phyloP scores from a whole-genome alignment of 2,113 vertebrate species.

The Corvus moneduloides region DNA sequence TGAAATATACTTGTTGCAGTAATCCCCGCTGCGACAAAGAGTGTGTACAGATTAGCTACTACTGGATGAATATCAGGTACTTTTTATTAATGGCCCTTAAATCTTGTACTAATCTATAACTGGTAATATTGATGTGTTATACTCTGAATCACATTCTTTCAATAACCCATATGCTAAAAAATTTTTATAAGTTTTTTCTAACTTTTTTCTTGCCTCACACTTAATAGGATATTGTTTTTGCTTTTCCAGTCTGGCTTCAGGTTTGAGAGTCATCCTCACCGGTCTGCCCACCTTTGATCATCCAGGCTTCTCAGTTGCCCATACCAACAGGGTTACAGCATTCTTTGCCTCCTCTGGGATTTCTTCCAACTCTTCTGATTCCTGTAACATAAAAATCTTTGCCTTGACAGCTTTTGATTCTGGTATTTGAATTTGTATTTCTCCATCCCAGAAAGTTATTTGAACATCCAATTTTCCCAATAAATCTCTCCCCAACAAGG shows the following conservation, averaged over 20 bases:
- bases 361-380: background rate
- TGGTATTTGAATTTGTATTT: background rate
- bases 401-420: background rate
- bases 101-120: too few species aligned
- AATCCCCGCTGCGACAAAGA: too few species aligned
- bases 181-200: background rate
- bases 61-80: too few species aligned
- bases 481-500: background rate
- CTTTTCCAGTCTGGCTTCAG: background rate
- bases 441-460: background rate
- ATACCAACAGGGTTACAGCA: background rate
- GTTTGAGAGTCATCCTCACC: background rate
- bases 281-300: background rate
- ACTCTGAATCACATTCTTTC: too few species aligned
- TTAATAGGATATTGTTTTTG: background rate
- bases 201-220: background rate
- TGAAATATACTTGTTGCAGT: too few species aligned
- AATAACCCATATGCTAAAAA: too few species aligned
- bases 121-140: too few species aligned
- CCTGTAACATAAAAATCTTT: background rate
- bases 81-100: too few species aligned
- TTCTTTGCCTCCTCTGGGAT: background rate
- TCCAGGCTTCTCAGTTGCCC: background rate
- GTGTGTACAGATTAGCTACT: too few species aligned
- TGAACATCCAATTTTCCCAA: too few species aligned